Conservation (phyloP, 2,113 vertebrate genomes). For the Trichechus manatus region DNA sequence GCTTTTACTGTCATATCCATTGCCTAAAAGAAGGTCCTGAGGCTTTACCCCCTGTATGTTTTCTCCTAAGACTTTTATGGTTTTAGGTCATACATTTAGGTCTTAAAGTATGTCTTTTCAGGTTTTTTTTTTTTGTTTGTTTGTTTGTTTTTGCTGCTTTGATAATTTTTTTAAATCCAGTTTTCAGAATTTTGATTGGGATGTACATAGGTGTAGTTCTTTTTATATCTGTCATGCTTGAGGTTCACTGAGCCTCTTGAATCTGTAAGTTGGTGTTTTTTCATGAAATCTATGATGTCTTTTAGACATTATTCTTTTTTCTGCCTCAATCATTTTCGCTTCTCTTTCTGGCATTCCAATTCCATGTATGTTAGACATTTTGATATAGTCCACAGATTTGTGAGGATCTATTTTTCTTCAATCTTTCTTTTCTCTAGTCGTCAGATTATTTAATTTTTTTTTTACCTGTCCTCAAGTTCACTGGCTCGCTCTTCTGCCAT, state of each 20-base stretch:
- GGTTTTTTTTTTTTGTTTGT: background rate
- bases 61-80: background rate
- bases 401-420: background rate
- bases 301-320: slow-evolving; percentile 26
- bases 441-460: background rate
- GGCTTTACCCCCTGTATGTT: too few relatives aligned
- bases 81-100: background rate
- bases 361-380: background rate
- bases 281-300: background rate
- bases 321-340: background rate
- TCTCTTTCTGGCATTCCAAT: background rate
- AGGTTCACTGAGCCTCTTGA: background rate
- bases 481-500: background rate
- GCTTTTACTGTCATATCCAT: background rate
- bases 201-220: background rate
- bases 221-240: slow-evolving; percentile 17
- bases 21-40: too few relatives aligned
- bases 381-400: background rate
- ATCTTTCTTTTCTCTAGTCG: background rate
- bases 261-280: slow-evolving; percentile 24
- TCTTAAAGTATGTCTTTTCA: too few relatives aligned
- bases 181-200: slow-evolving; percentile 27
- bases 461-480: slow-evolving; percentile 25
- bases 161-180: slow-evolving; percentile 13
- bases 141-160: background rate